Base-by-base conservation (phyloP, 2,888 invertebrate species). In the Liopterus haemorrhoidalis region DNA sequence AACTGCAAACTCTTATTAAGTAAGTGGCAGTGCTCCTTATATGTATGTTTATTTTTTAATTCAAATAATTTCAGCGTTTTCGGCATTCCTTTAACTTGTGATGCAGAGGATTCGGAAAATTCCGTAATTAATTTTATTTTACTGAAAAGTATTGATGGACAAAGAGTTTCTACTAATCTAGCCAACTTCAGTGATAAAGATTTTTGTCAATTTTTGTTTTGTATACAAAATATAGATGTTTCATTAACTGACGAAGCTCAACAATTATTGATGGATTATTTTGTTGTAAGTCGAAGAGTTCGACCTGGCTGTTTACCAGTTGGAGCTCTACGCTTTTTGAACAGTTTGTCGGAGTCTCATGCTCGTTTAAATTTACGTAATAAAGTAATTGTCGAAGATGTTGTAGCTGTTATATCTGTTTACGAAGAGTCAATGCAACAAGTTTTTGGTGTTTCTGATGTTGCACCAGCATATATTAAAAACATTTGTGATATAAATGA, bases 201-300 rank as follows among this genome's bases (percentile, higher is more conserved):
- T 40, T 56, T 67, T 50, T 60, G 58, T 2, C 18, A 49, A 15
- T 58, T 62, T 43, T 41, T 68, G 2, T 48, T 52, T 2, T 36
- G 57, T 14, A 48, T 66, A 6, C 56, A 62, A 4, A 61, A 59
- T 35, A 54, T 57, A 1, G 48, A 57, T 30, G 56, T 62, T 0
- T 46, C 53, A 8, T 52, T 66, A 2, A 54, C 58, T 0, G 15
- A 50, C 3, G 58, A 60, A 12, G 72, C 73, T 1, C 55, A 60
- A 4, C 51, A 59, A 9, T 54, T 73, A 42, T 58, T 73, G 9
- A 64, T 66, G 46, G 65, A 68, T 40, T 74, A 74, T 54, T 73
- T 69, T 56, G 66, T 71, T 1, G 64, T 67, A 6, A 64, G 68
- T 6, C 61, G 72, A 36, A 57, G 59, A 20, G 57, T 63, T 14